Conservation (phyloP, 2,113 vertebrate genomes). For the Psilopogon haemacephalus region DNA sequence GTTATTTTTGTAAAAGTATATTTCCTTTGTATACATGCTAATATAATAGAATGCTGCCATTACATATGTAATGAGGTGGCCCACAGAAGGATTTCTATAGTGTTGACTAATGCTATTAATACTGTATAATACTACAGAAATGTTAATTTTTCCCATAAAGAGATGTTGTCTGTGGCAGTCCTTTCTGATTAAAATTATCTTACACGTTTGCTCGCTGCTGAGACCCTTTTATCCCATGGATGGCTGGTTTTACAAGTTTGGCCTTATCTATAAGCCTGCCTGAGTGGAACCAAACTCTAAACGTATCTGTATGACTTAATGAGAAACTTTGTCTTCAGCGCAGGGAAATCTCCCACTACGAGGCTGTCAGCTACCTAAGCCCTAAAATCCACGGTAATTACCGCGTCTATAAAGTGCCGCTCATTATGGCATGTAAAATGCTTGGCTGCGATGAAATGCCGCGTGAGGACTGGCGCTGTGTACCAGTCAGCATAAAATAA, state of each 20-base stretch:
- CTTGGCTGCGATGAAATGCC: constrained; percentile 69
- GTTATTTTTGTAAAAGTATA: not conserved
- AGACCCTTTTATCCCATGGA: constrained; percentile 49
- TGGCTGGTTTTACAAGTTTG: constrained; percentile 63
- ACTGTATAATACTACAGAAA: not conserved
- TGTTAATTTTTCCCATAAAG: constrained; percentile 36
- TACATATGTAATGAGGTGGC: not conserved
- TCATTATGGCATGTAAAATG: constrained; percentile 71
- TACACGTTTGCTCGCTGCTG: constrained; percentile 12
- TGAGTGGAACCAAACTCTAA: constrained; percentile 50
- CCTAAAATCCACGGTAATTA: constrained; percentile 76
- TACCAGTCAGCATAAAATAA: constrained; percentile 68
- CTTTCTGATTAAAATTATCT: constrained; percentile 40
- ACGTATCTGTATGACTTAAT: constrained; percentile 72
- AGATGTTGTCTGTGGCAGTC: constrained; percentile 22
- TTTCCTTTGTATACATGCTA: not conserved
- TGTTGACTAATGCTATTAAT: constrained; percentile 28
- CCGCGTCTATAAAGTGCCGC: constrained; percentile 63
- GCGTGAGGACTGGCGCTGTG: constrained; percentile 55
- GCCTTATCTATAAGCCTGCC: constrained; percentile 59
- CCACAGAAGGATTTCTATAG: not conserved
- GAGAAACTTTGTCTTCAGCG: constrained; percentile 71
- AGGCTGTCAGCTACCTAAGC: constrained; percentile 71
- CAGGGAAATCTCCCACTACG: constrained; percentile 65
- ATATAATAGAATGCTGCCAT: not conserved